These are phyloP conservation scores for Uropsilus gracilis DNA, from an alignment of 2,113 vertebrate species.

Conservation along the genomic window DNA sequence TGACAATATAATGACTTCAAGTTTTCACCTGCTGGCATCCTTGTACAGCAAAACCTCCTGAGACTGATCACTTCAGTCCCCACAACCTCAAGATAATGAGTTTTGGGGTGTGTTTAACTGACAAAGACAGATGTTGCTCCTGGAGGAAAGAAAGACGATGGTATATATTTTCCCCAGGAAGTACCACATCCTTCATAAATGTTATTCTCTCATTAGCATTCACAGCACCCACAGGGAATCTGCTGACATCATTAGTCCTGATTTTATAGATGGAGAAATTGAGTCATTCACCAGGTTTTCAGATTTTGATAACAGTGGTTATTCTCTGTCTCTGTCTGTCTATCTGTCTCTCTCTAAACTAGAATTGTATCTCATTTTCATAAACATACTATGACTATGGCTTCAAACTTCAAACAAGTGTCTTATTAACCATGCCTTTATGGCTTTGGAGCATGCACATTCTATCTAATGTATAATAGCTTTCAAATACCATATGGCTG, in stretches of 20 bases:
- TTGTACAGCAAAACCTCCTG: not conserved
- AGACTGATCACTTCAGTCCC: not conserved
- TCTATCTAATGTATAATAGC: conserved; percentile 35
- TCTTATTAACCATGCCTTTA: conserved; percentile 24
- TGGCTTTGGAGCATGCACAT: conserved; percentile 10
- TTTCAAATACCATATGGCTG: conserved; percentile 42
- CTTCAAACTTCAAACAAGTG: conserved; percentile 39
- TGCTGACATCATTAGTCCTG: not conserved
- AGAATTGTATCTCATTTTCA: conserved; percentile 51
- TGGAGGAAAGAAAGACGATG: not conserved
- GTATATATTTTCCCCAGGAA: not conserved
- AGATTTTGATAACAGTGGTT: not conserved
- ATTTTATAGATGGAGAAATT: not conserved
- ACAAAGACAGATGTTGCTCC: not conserved
- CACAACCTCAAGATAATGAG: not conserved
- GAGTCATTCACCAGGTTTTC: conserved; percentile 5
- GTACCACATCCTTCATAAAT: conserved; percentile 6
- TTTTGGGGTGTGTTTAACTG: not conserved
- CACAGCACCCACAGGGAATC: not conserved
- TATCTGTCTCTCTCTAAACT: not conserved
- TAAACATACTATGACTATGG: not conserved
- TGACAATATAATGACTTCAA: not conserved
- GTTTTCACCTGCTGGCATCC: not conserved
- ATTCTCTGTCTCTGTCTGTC: too few relatives aligned
- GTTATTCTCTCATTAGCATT: conserved; percentile 42